phyloP scores from a whole-genome alignment of 2,113 vertebrate species.

The Leptobrachium ailaonicum region DNA sequence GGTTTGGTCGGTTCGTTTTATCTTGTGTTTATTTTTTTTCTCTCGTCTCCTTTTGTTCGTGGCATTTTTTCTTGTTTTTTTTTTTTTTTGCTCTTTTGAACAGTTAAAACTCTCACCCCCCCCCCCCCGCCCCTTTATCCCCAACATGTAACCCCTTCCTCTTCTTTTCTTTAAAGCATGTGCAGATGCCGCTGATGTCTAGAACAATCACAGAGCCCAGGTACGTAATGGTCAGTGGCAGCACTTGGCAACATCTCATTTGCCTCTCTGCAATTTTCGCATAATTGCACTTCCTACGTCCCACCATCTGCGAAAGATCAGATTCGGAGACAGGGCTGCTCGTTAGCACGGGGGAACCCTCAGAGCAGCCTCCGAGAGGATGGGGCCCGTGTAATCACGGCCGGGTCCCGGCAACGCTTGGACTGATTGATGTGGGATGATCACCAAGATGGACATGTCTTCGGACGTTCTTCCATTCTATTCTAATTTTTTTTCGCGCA shows the following conservation, averaged over 20 bases:
- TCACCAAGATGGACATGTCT: too few species aligned
- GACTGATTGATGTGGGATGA: neutral
- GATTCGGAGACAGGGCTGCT: slow-evolving; percentile 66
- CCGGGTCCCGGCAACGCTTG: neutral
- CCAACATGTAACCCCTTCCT: slow-evolving; percentile 26
- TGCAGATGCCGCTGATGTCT: slow-evolving; percentile 80
- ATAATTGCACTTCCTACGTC: slow-evolving; percentile 81
- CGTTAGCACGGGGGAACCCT: slow-evolving; percentile 33
- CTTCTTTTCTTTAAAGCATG: slow-evolving; percentile 72
- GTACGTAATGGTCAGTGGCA: slow-evolving; percentile 84
- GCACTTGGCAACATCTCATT: slow-evolving; percentile 72
- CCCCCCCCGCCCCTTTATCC: neutral
- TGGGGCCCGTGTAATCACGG: slow-evolving; percentile 31
- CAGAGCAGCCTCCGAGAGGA: slow-evolving; percentile 14
- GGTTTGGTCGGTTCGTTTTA: neutral
- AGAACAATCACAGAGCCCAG: slow-evolving; percentile 78
- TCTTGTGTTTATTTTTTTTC: neutral
- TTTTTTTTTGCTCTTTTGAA: neutral
- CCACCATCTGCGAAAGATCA: slow-evolving; percentile 84
- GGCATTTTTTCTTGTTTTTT: too few species aligned
- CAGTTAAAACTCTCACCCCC: neutral
- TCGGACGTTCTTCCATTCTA: too few species aligned
- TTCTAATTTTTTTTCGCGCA: neutral
- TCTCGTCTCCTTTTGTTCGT: neutral
- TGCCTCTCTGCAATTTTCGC: slow-evolving; percentile 74